Evolutionary conservation across 2,797 vertebrate genomes (phyloP), one percentile per base, ranked within the genome.

Genomic region (Aselliscus stoliczkanus): DNA sequence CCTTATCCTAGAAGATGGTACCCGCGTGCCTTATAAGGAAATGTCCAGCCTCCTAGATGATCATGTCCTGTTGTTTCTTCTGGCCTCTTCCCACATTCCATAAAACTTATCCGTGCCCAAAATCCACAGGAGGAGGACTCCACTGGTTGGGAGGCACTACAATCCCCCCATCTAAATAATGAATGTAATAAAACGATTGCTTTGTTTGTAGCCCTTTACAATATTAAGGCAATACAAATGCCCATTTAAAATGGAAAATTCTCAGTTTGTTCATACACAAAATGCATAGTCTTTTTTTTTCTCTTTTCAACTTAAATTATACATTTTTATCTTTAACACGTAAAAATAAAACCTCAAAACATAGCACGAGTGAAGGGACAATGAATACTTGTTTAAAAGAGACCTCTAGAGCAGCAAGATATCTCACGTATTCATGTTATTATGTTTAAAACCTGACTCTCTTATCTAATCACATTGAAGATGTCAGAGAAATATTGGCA

Each of bases 401-500:
- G 7, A 47, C 25, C 25, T 80, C 17, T 4, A 13, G 4, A 47
- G 2, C 23, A 85, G 3, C 2, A 52, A 21, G 20, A 29, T 79
- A 52, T 42, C 31, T 58, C 42, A 76, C 11, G 2, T 25, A 50
- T n/a, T 84, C 27, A 77, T 9, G 13, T 56, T 39, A 44, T 23
- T 90, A 27, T 4, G 13, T 56, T 89, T 47, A 79, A 70, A 56
- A 73, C 13, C 20, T 52, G 37, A 31, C 20, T 96, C 2, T 95
- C 54, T 85, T 83, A 65, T 80, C 47, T 97, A 95, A 87, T 92
- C 56, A 75, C 17, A 54, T 52, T 84, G 77, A 82, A 42, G 29
- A 18, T 97, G 67, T 92, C 77, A 91, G 52, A 94, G 64, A 92
- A 92, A 90, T 70, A 93, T 17, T 27, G 2, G 39, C 50, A 94